Evolutionary conservation across 1,140 invertebrate species (phyloP).

Genomic region (Tribolium castaneum): DNA sequence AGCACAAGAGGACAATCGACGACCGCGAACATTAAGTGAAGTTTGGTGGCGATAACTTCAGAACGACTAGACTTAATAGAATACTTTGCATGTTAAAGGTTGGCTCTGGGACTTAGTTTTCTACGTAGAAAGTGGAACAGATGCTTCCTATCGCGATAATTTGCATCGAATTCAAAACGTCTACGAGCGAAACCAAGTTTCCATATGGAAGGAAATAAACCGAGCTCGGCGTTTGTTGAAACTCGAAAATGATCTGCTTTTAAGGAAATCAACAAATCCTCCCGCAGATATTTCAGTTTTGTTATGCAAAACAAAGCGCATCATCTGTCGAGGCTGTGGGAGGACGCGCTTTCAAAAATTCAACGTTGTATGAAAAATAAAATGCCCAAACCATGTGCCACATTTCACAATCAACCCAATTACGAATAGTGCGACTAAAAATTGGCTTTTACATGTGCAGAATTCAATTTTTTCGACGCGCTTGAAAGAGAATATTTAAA

Average conservation of each 20-base stretch:
- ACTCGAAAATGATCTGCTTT: background rate
- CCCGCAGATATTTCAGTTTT: background rate
- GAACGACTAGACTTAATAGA: slow-evolving; percentile 50
- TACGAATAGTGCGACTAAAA: slow-evolving; percentile 5
- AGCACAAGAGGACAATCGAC: slow-evolving; percentile 44
- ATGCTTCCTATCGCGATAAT: slow-evolving; percentile 21
- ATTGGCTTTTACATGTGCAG: background rate
- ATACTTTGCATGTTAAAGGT: slow-evolving; percentile 52
- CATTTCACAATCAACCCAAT: slow-evolving; percentile 9
- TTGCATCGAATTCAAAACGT: background rate
- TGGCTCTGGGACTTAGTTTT: slow-evolving; percentile 26
- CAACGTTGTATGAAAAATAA: slow-evolving; percentile 14
- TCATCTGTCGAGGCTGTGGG: background rate
- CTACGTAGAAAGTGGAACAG: slow-evolving; percentile 29
- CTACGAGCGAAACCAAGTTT: background rate
- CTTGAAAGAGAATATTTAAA: background rate
- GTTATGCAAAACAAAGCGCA: background rate
- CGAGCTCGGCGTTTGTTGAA: background rate
- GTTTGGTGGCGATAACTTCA: slow-evolving; percentile 35
- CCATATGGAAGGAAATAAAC: background rate
- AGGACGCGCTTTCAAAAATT: background rate
- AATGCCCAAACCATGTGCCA: slow-evolving; percentile 1
- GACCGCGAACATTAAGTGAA: slow-evolving; percentile 44
- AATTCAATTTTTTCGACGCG: background rate
- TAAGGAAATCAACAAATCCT: background rate